These are phyloP conservation scores for Myiotriccus ornatus DNA, from an alignment of 2,797 vertebrate genomes.

Conservation along the genomic window DNA sequence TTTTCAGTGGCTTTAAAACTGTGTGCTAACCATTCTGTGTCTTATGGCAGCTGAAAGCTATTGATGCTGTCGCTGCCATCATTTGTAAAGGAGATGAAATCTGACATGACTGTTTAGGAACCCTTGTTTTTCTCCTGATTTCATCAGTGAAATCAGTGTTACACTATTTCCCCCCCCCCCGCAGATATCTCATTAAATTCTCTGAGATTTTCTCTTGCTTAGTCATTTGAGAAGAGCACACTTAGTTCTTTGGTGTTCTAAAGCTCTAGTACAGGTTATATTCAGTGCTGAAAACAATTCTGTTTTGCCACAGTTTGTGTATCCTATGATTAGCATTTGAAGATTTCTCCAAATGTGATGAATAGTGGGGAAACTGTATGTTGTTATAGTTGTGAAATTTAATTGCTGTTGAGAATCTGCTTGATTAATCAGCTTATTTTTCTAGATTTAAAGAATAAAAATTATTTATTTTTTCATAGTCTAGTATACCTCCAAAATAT, in stretches of 20 bases:
- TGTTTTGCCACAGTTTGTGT: background rate
- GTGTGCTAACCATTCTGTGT: background rate
- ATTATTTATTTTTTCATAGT: background rate
- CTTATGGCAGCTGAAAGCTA: background rate
- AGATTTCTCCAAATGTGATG: background rate
- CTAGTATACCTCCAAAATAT: background rate
- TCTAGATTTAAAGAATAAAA: background rate
- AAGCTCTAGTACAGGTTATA: background rate
- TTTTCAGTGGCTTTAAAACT: background rate
- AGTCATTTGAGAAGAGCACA: background rate
- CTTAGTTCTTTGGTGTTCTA: background rate
- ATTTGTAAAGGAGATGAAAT: background rate
- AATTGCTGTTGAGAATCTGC: background rate
- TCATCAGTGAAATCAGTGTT: background rate
- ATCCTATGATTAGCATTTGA: background rate
- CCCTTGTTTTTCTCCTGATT: background rate
- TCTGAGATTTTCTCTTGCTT: background rate
- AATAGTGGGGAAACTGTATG: background rate
- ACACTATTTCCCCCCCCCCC: background rate
- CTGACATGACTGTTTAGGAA: background rate
- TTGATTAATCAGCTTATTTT: background rate
- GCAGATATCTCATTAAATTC: background rate
- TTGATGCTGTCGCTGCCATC: fast-evolving
- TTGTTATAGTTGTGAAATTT: background rate
- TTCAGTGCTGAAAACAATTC: background rate